These are phyloP conservation scores for Hofmannophila pseudospretella DNA, from an alignment of 2,888 invertebrate species.

Conservation along the genomic window DNA sequence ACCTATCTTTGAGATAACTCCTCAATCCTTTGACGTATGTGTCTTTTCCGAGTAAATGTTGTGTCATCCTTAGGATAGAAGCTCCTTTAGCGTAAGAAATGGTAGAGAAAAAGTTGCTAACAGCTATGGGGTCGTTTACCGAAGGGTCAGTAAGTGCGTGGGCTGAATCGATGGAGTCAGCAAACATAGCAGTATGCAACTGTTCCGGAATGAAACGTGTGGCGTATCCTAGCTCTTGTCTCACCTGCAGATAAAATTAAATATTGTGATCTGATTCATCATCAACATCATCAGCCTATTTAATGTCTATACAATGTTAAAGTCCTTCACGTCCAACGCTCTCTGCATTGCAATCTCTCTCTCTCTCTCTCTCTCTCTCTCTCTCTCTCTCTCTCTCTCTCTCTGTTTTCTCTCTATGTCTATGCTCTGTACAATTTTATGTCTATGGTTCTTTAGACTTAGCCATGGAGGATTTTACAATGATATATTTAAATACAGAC, in stretches of 20 bases:
- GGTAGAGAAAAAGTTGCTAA: constrained; percentile 79
- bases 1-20: constrained; percentile 74
- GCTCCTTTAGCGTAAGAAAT: constrained; percentile 85
- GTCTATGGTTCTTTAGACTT: no score
- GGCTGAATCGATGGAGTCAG: constrained; percentile 75
- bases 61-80: constrained; percentile 81
- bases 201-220: constrained; percentile 82
- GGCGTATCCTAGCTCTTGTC: constrained; percentile 45
- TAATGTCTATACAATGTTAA: no score
- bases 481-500: no score
- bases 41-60: constrained; percentile 74
- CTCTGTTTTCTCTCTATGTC: no score
- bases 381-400: no score
- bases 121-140: constrained; percentile 77
- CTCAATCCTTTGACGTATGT: constrained; percentile 74
- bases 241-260: constrained; percentile 36
- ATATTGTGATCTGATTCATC: no score
- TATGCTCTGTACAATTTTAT: no score
- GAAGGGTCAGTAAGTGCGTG: constrained; percentile 77
- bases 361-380: no score
- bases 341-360: no score
- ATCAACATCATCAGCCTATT: no score
- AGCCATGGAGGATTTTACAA: no score
- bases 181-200: constrained; percentile 78
- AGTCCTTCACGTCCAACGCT: no score